phyloP scores from a whole-genome alignment of 2,797 vertebrate genomes.

The Mionectes olivaceus region DNA sequence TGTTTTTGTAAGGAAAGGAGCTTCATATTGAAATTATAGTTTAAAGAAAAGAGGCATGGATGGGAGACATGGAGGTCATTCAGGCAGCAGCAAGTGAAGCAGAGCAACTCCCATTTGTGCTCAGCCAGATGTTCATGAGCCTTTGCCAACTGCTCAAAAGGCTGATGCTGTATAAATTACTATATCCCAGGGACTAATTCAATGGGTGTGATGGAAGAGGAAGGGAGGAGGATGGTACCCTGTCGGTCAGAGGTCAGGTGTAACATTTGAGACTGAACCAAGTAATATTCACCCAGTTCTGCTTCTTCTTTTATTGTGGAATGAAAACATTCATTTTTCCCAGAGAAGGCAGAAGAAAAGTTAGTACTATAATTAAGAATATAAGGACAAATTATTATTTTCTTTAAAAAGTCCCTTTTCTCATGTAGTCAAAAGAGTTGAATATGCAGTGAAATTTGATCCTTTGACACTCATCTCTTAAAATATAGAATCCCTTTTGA shows the following conservation, averaged over 20 bases:
- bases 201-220: constrained; percentile 63
- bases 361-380: background rate
- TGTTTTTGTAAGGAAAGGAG: constrained; percentile 53
- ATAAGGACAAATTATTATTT: background rate
- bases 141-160: constrained; percentile 58
- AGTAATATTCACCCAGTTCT: background rate
- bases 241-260: constrained; percentile 41
- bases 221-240: constrained; percentile 54
- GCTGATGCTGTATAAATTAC: constrained; percentile 67
- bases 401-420: background rate
- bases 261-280: background rate
- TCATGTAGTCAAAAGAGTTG: rapidly evolving
- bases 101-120: constrained; percentile 66
- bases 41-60: constrained; percentile 29
- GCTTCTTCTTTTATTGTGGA: background rate
- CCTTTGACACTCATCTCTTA: background rate
- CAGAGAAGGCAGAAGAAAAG: background rate
- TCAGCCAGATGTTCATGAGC: constrained; percentile 55
- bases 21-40: constrained; percentile 55
- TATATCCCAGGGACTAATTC: constrained; percentile 64
- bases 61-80: constrained; percentile 30
- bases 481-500: background rate
- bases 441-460: background rate
- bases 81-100: constrained; percentile 53
- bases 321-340: background rate